These are phyloP conservation scores for Papilio helenus DNA, from an alignment of 1,140 invertebrate species.

Conservation along the genomic window DNA sequence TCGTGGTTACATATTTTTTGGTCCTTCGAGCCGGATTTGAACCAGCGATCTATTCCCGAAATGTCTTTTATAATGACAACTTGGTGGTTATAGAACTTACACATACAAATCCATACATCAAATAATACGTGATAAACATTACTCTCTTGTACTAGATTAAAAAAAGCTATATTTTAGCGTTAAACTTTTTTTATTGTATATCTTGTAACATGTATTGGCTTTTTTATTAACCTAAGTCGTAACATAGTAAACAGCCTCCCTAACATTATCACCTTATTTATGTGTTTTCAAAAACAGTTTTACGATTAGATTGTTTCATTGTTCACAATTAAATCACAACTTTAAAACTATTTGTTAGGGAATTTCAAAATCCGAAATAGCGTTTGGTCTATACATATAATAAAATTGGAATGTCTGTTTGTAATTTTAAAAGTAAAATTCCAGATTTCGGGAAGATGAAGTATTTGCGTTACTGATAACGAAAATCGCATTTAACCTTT, in stretches of 20 bases:
- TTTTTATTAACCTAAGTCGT: constrained; percentile 6
- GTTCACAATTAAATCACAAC: no score
- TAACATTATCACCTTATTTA: constrained; percentile 1
- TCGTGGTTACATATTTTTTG: no score
- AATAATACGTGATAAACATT: no score
- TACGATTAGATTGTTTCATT: not conserved
- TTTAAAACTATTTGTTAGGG: no score
- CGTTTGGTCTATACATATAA: not conserved
- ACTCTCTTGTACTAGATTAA: not conserved
- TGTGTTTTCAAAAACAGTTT: not conserved
- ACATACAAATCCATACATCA: no score
- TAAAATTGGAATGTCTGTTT: no score
- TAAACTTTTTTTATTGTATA: not conserved
- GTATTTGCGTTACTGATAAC: no score
- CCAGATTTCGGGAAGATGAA: no score
- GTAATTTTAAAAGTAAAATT: no score
- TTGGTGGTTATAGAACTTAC: no score
- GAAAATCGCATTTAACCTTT: no score
- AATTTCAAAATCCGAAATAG: not conserved
- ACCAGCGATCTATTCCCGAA: constrained; percentile 38
- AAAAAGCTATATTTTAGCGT: not conserved
- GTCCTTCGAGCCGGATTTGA: constrained; percentile 67
- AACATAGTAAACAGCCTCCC: not conserved
- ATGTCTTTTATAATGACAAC: no score
- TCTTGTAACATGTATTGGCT: not conserved